Base-by-base conservation (phyloP, 1,140 invertebrate species). In the Lanistes nyassanus region DNA sequence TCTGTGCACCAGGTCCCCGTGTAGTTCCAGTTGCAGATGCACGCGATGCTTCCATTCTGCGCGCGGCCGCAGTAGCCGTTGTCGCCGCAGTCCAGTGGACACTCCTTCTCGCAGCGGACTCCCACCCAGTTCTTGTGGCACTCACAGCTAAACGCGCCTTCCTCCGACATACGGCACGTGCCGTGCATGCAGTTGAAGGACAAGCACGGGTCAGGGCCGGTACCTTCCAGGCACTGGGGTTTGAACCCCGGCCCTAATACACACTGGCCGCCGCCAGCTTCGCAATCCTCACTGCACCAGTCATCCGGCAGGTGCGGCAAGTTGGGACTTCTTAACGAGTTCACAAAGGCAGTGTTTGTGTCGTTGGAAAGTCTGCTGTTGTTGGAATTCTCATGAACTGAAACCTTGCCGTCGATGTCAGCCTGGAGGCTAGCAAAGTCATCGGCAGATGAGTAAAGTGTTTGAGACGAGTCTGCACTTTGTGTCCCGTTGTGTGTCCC, bases 51-150 rank as follows among this genome's bases (percentile, higher is more conserved):
- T 26, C 65, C 69, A 19, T 70, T 60, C 16, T 51, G 60, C 9
- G 76, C 47, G 16, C 67, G 51, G 42, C 55, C 74, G 72, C 83
- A 83, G 23, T 53, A 16, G 16, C 83, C 82, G 75, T 81, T 64
- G 16, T 79, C 67, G 0, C 84, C 83, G 76, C 85, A 86, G 62
- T 86, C 81, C 36, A 82, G 66, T 7, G 67, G 51, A 77, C 85
- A 86, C 42, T 69, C 75, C 29, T 81, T 62, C 4, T 78, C 69
- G 78, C 85, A 86, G 36, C 82, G 82, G 0, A 77, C 76, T 23
- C 85, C 85, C 19, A 79, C 78, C 74, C 79, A 85, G 1, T 76
- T 79, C 1, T 58, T 56, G 13, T 81, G 77, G 70, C 85, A 86
- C 2, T 81, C 67, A 78, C 85, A 86, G 21, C 64, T 76, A 65